Conservation (phyloP, 2,113 vertebrate species). For the Xerus inauris region DNA sequence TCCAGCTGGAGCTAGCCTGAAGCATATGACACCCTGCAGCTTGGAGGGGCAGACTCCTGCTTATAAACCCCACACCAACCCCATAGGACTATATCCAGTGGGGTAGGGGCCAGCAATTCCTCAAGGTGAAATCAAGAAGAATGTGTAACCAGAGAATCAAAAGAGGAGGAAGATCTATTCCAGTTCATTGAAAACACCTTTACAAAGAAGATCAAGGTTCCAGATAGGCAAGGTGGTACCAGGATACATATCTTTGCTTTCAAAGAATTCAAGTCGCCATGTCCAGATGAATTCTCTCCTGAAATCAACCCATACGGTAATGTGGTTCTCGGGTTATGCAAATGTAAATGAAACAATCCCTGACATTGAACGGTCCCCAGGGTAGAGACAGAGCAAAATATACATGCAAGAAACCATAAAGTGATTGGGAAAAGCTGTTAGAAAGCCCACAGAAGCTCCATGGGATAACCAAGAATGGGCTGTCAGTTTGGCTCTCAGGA, state of each 20-base stretch:
- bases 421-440: background rate
- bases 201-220: background rate
- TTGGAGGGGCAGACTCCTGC: background rate
- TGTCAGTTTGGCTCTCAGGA: background rate
- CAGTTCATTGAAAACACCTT: background rate
- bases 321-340: background rate
- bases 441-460: background rate
- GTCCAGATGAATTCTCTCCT: background rate
- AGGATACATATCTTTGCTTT: background rate
- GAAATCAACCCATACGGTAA: background rate
- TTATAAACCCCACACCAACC: background rate
- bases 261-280: background rate
- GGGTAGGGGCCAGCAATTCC: background rate
- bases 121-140: background rate
- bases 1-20: background rate
- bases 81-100: accelerated
- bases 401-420: accelerated
- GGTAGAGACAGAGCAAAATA: background rate
- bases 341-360: background rate
- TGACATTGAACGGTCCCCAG: background rate
- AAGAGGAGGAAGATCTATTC: background rate
- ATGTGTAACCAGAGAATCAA: background rate
- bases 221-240: background rate
- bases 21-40: background rate
- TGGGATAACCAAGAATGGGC: background rate